Evolutionary conservation across 2,888 invertebrate genomes (phyloP).

Genomic region (Nephrotoma flavescens): DNA sequence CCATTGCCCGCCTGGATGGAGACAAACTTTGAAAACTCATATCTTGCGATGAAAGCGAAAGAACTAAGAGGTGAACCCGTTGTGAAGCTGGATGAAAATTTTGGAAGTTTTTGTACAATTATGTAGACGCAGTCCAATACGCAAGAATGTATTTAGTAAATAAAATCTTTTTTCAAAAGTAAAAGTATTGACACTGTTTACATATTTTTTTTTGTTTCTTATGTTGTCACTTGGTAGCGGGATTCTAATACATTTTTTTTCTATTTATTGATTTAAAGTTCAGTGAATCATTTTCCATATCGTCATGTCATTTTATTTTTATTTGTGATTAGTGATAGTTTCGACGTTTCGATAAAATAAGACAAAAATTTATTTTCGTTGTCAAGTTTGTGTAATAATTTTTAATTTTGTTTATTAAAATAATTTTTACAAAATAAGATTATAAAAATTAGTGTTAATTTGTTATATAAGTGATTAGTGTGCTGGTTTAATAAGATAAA

Average conservation of each 20-base stretch:
- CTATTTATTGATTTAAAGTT: background rate
- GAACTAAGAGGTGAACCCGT: constrained; percentile 36
- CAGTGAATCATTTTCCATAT: background rate
- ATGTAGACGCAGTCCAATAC: background rate
- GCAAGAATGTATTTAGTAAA: too few relatives aligned
- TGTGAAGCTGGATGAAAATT: background rate
- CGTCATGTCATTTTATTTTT: background rate
- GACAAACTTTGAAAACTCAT: constrained; percentile 50
- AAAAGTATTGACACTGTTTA: too few relatives aligned
- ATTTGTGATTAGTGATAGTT: background rate
- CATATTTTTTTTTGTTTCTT: background rate
- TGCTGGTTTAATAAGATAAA: background rate
- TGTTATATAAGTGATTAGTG: background rate
- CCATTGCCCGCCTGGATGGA: constrained; percentile 64
- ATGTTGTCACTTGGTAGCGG: background rate
- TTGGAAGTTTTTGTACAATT: background rate
- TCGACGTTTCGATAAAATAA: background rate
- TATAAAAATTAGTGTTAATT: background rate
- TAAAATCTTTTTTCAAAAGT: too few relatives aligned
- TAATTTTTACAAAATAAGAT: background rate
- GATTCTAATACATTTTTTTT: background rate
- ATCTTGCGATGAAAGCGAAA: constrained; percentile 46
- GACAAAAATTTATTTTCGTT: background rate
- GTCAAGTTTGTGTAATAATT: background rate
- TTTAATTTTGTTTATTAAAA: background rate